These are phyloP conservation scores for Stegostoma tigrinum DNA, from an alignment of 2,113 vertebrate genomes.

Conservation along the genomic window DNA sequence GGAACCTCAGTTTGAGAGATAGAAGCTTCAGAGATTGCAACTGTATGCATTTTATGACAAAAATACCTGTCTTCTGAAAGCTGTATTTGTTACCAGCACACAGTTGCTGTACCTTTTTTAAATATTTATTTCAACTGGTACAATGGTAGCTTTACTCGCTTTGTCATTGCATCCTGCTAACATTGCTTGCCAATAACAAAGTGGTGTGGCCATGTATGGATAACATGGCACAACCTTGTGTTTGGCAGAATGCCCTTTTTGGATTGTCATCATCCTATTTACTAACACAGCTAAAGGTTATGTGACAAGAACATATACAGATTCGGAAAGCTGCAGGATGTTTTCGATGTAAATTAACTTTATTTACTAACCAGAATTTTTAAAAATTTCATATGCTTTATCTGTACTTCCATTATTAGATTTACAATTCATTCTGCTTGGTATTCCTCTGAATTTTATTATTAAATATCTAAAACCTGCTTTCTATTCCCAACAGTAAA, in stretches of 20 bases:
- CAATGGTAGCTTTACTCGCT: not conserved
- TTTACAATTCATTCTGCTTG: not conserved
- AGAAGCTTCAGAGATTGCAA: not conserved
- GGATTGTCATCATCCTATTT: no score
- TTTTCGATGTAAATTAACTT: not conserved
- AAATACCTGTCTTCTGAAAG: not conserved
- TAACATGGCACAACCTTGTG: no score
- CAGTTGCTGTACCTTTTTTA: not conserved
- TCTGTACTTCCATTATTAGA: not conserved
- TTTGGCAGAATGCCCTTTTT: no score
- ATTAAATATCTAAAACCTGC: not conserved
- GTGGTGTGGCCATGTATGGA: not conserved
- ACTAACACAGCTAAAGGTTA: no score
- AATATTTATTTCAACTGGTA: not conserved
- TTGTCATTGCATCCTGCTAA: not conserved
- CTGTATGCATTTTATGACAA: not conserved
- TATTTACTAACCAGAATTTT: not conserved
- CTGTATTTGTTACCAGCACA: not conserved
- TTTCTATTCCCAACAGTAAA: not conserved
- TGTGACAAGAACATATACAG: no score
- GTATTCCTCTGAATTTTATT: not conserved
- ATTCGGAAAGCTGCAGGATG: no score
- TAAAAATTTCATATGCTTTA: not conserved
- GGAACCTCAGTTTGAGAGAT: not conserved
- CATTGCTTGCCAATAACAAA: not conserved